Evolutionary conservation across 2,797 vertebrate genomes (phyloP).

Genomic region (Otolemur crassicaudatus): DNA sequence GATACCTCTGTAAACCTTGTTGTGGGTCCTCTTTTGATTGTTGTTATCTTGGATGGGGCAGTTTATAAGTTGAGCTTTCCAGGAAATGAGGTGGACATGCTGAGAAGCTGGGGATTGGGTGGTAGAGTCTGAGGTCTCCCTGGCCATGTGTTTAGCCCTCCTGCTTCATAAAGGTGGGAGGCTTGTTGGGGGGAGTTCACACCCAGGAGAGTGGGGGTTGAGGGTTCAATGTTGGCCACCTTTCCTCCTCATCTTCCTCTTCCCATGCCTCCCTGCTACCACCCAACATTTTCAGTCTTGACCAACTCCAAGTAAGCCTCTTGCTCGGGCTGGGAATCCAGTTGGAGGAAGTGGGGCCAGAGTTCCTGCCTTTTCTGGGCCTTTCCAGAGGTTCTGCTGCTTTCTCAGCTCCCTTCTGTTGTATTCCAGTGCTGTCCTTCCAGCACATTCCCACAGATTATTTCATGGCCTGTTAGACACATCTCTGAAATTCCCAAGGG

Average conservation of each 20-base stretch:
- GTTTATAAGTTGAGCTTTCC: background rate
- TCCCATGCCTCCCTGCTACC: background rate
- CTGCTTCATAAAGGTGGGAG: background rate
- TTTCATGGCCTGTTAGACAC: constrained; percentile 12
- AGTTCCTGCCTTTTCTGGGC: background rate
- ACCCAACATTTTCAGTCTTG: background rate
- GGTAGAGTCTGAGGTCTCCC: background rate
- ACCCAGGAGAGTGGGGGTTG: background rate
- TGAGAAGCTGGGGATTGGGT: background rate
- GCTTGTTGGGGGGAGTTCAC: background rate
- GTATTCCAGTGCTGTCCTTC: background rate
- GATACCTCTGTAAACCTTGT: background rate
- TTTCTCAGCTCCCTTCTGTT: background rate
- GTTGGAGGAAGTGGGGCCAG: background rate
- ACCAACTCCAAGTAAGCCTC: background rate
- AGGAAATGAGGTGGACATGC: background rate
- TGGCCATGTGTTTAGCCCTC: background rate
- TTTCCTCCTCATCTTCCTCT: background rate
- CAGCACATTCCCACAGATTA: constrained; percentile 69
- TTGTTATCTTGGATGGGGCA: background rate
- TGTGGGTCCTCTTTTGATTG: background rate
- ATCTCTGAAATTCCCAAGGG: constrained; percentile 44
- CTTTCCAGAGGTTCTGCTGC: background rate
- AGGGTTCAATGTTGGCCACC: background rate
- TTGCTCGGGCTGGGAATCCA: background rate